phyloP scores from a whole-genome alignment of 2,888 invertebrate species.

The Drosophila niveifrons region DNA sequence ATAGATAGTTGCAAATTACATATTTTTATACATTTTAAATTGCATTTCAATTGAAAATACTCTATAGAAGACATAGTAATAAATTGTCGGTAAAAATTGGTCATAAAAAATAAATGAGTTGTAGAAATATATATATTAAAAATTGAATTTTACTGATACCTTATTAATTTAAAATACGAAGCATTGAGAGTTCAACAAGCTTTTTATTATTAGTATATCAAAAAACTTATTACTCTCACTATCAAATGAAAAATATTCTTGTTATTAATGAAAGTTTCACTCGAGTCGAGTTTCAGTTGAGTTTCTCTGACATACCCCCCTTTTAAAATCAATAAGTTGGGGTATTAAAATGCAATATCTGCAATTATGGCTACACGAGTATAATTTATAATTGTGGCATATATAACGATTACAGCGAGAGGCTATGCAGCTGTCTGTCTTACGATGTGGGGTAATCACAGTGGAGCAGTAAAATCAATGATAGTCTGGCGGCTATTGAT shows the following conservation, averaged over 20 bases:
- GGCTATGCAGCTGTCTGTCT: slow-evolving; percentile 34
- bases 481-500: slow-evolving; percentile 25
- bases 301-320: neutral
- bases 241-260: no score
- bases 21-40: neutral
- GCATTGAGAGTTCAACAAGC: no score
- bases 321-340: neutral
- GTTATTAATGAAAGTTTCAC: no score
- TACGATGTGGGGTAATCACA: neutral
- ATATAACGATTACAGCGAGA: slow-evolving; percentile 19
- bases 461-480: slow-evolving; percentile 8
- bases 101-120: no score
- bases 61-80: no score
- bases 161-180: no score
- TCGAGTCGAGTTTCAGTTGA: neutral
- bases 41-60: no score
- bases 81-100: no score
- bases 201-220: no score
- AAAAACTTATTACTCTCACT: no score
- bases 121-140: no score
- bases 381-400: slow-evolving; percentile 35
- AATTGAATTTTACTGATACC: no score
- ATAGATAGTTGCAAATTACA: neutral
- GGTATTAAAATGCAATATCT: slow-evolving; percentile 26
- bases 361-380: slow-evolving; percentile 12